Evolutionary conservation across 1,140 invertebrate genomes (phyloP).

Genomic region (Drosophila watanabei): DNA sequence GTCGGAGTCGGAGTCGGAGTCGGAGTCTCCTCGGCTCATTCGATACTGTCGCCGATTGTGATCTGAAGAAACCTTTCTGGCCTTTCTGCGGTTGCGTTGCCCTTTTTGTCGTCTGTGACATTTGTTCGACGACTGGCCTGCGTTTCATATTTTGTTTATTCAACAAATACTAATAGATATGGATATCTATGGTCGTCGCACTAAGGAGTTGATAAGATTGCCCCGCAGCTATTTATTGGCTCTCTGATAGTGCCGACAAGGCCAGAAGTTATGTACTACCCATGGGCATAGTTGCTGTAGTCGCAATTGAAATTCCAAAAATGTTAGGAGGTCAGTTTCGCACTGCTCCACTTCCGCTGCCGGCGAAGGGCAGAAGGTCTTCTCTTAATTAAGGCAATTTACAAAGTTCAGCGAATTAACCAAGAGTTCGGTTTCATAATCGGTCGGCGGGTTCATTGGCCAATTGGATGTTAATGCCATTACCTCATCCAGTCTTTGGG

Average conservation of each 20-base stretch:
- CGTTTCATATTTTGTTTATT: constrained; percentile 51
- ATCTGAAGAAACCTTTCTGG: constrained; percentile 76
- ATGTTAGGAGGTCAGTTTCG: constrained; percentile 64
- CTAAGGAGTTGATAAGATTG: constrained; percentile 60
- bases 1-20: constrained; percentile 65
- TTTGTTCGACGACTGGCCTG: constrained; percentile 55
- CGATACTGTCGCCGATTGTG: constrained; percentile 76
- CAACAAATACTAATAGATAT: constrained; percentile 67
- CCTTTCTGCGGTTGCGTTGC: constrained; percentile 48
- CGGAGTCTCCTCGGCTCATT: constrained; percentile 62
- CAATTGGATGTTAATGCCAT: constrained; percentile 47
- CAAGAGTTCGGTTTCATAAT: constrained; percentile 49
- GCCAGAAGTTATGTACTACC: constrained; percentile 31
- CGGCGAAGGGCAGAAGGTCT: constrained; percentile 42
- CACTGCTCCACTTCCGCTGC: constrained; percentile 69
- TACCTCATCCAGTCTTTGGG: constrained; percentile 16
- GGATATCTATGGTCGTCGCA: constrained; percentile 51
- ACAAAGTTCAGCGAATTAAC: constrained; percentile 53
- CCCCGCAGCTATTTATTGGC: constrained; percentile 38
- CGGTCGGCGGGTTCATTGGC: constrained; percentile 62
- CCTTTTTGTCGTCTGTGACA: constrained; percentile 42
- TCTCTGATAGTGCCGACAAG: constrained; percentile 71
- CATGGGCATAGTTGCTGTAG: not conserved
- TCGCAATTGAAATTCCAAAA: constrained; percentile 46
- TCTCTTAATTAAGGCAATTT: constrained; percentile 74